A percentile compares a stretch with the other conserved stretches of the same genome.
These are phyloP conservation scores for Callionymus lyra DNA, from an alignment of 2,113 vertebrate species.

Conservation along the genomic window DNA sequence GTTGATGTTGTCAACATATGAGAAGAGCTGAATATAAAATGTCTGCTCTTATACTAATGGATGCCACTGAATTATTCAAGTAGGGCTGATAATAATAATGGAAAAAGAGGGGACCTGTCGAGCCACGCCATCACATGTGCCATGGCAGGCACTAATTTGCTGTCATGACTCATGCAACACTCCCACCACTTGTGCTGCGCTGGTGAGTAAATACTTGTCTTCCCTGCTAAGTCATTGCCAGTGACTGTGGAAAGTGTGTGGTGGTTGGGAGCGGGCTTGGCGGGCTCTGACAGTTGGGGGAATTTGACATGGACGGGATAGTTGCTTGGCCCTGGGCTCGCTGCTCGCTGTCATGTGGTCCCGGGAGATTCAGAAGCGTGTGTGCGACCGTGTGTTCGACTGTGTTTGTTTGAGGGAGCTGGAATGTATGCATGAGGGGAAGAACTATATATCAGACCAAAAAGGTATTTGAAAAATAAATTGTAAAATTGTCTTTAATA, in stretches of 20 bases:
- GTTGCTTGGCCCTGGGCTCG: slow-evolving; percentile 28
- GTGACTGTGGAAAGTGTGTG: slow-evolving; percentile 8
- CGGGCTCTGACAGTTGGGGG: slow-evolving; percentile 19
- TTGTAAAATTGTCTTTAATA: too few species aligned
- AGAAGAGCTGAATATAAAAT: slow-evolving; percentile 76
- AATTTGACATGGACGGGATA: slow-evolving; percentile 34
- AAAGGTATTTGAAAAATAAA: too few species aligned
- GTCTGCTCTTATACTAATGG: slow-evolving; percentile 70
- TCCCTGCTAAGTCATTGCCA: slow-evolving; percentile 43
- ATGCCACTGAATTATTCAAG: slow-evolving; percentile 77
- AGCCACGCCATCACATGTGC: slow-evolving; percentile 59
- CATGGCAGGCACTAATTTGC: slow-evolving; percentile 65
- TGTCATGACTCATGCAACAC: slow-evolving; percentile 56
- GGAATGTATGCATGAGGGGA: too few species aligned
- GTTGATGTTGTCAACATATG: slow-evolving; percentile 59
- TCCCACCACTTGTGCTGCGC: slow-evolving; percentile 20
- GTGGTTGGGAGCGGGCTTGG: slow-evolving; percentile 15
- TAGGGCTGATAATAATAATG: slow-evolving; percentile 68
- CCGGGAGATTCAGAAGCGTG: slow-evolving; percentile 20
- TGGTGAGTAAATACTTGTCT: slow-evolving; percentile 63
- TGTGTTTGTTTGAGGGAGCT: too few species aligned
- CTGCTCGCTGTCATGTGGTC: slow-evolving; percentile 41
- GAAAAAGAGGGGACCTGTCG: slow-evolving; percentile 58
- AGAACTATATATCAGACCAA: too few species aligned
- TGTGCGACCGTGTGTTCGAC: too few species aligned